Conservation (phyloP, 2,797 vertebrate genomes). For the Pantherophis alleghaniensis region DNA sequence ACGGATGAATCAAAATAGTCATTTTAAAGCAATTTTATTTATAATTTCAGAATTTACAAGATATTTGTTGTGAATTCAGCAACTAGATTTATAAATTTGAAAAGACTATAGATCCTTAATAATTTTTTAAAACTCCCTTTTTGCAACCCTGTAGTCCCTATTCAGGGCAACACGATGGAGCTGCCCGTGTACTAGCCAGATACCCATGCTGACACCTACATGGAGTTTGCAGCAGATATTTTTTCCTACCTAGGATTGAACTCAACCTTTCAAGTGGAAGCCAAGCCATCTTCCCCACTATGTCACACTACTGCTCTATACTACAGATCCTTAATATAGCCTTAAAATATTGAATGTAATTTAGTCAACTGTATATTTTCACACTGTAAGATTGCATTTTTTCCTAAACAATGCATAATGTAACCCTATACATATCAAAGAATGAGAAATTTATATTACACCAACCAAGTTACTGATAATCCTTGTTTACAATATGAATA, state of each 20-base stretch:
- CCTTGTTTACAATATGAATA: not conserved
- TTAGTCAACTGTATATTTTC: not conserved
- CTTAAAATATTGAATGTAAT: not conserved
- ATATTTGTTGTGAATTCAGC: not conserved
- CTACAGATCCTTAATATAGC: not conserved
- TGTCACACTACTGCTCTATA: not conserved
- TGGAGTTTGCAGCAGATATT: not conserved
- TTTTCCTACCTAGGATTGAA: not conserved
- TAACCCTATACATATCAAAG: not conserved
- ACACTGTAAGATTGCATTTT: not conserved
- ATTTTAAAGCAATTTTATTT: not conserved
- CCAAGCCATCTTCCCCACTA: not conserved
- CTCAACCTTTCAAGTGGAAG: not conserved
- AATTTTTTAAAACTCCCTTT: not conserved
- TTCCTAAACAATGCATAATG: not conserved
- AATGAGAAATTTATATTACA: not conserved
- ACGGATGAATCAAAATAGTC: not conserved
- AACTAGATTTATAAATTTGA: not conserved
- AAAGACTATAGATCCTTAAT: not conserved
- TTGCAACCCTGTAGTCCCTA: not conserved
- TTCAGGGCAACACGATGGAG: not conserved
- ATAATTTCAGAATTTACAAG: not conserved
- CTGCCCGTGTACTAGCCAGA: not conserved
- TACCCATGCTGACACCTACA: not conserved
- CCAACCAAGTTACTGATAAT: not conserved